phyloP scores from a whole-genome alignment of 1,140 invertebrate species.

The Habropoda laboriosa region DNA sequence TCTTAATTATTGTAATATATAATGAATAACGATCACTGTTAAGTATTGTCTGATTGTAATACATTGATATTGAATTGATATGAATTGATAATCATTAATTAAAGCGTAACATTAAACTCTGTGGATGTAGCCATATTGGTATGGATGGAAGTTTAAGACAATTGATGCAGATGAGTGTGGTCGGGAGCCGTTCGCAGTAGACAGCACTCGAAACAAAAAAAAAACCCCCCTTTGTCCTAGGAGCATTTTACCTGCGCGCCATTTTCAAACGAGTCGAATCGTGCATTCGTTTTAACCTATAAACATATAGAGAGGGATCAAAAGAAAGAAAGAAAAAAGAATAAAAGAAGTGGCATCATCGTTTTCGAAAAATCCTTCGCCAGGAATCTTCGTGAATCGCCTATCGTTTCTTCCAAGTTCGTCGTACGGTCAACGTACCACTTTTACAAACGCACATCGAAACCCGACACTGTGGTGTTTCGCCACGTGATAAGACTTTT shows the following conservation, averaged over 20 bases:
- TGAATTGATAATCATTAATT: slow-evolving; percentile 83
- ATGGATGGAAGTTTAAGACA: slow-evolving; percentile 55
- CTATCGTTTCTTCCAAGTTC: slow-evolving; percentile 22
- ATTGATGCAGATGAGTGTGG: slow-evolving; percentile 38
- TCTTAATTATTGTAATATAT: slow-evolving; percentile 83
- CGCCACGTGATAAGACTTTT: slow-evolving; percentile 13
- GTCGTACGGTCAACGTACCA: slow-evolving; percentile 1
- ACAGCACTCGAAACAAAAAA: slow-evolving; percentile 24
- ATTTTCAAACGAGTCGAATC: background rate
- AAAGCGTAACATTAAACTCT: slow-evolving; percentile 79
- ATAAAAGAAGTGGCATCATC: background rate
- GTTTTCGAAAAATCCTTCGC: background rate
- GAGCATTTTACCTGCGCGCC: background rate
- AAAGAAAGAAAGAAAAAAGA: too few species aligned
- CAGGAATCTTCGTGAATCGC: background rate
- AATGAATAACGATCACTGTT: slow-evolving; percentile 82
- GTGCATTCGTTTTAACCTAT: slow-evolving; percentile 19
- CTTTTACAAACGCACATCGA: slow-evolving; percentile 34
- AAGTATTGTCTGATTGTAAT: slow-evolving; percentile 83
- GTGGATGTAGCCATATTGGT: slow-evolving; percentile 80
- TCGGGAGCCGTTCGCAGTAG: slow-evolving; percentile 52
- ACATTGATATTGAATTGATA: slow-evolving; percentile 82
- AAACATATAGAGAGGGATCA: slow-evolving; percentile 29
- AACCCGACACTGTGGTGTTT: background rate
- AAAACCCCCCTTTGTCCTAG: background rate